phyloP scores from a whole-genome alignment of 2,888 invertebrate genomes.

The Chymomyza amoena region DNA sequence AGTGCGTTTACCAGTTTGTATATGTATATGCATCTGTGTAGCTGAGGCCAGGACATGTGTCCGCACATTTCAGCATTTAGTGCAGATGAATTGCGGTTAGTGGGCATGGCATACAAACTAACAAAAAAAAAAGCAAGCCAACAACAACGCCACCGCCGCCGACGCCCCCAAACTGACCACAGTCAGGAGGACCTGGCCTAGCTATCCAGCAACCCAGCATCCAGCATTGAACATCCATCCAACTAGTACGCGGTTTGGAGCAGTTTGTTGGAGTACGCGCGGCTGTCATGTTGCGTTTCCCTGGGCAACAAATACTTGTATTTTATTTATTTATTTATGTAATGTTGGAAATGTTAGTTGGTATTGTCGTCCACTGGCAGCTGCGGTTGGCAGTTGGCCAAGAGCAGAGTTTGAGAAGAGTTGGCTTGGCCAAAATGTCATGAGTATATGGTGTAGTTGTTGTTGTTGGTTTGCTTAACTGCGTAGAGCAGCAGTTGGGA shows the following conservation, averaged over 20 bases:
- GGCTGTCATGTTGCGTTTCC: constrained; percentile 49
- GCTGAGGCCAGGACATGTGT: constrained; percentile 30
- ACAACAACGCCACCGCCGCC: background rate
- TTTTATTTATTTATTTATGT: constrained; percentile 57
- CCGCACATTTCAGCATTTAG: constrained; percentile 30
- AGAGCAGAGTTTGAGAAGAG: background rate
- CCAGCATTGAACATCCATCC: background rate
- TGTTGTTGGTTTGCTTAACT: background rate
- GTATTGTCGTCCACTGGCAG: constrained; percentile 51
- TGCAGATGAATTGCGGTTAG: constrained; percentile 25
- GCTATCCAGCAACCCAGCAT: too few relatives aligned
- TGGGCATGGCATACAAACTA: background rate
- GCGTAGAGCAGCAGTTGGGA: constrained; percentile 21
- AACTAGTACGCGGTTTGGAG: background rate
- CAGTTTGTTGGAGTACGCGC: background rate
- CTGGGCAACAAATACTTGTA: constrained; percentile 14
- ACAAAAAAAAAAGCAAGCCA: background rate
- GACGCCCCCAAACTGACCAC: background rate
- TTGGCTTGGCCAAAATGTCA: constrained; percentile 49
- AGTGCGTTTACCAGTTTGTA: background rate
- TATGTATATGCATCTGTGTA: background rate
- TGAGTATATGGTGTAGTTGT: constrained; percentile 52
- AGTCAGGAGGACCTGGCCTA: background rate
- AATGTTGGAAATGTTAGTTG: constrained; percentile 41
- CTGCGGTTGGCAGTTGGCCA: constrained; percentile 1